Percentiles rank a stretch among this genome's conserved stretches.
phyloP scores from a whole-genome alignment of 2,113 vertebrate genomes.

The Dicentrarchus labrax region DNA sequence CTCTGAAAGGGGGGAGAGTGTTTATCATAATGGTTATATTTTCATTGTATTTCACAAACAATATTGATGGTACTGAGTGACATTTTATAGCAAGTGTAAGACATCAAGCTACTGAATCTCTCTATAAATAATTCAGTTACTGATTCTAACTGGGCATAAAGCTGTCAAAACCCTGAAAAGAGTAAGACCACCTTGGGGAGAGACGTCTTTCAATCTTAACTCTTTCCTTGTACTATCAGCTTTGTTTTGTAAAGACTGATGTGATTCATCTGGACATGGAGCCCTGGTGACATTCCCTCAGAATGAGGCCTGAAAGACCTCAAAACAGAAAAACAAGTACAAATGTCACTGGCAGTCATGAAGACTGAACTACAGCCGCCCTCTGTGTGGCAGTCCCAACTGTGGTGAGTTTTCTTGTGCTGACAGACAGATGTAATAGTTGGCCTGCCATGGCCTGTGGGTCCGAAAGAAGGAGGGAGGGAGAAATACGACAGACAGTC shows the following conservation, averaged over 20 bases:
- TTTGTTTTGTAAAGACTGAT: constrained; percentile 50
- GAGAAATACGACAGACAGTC: constrained; percentile 19
- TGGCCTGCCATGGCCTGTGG: constrained; percentile 48
- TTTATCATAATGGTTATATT: background rate
- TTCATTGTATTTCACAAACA: background rate
- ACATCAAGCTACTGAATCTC: constrained; percentile 9
- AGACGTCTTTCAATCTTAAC: constrained; percentile 23
- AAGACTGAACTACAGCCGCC: constrained; percentile 33
- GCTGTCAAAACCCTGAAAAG: constrained; percentile 38
- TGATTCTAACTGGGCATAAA: constrained; percentile 3
- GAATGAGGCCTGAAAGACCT: constrained; percentile 48
- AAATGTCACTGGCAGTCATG: constrained; percentile 70
- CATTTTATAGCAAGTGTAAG: background rate
- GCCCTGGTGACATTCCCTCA: constrained; percentile 41
- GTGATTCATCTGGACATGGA: constrained; percentile 57
- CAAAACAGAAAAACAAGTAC: constrained; percentile 50
- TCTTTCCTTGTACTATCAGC: constrained; percentile 15
- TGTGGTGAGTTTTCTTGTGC: constrained; percentile 32
- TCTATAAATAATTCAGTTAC: constrained; percentile 28
- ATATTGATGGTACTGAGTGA: background rate
- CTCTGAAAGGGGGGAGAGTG: background rate
- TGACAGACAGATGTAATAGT: constrained; percentile 68
- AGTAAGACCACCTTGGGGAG: constrained; percentile 28
- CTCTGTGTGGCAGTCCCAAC: constrained; percentile 46
- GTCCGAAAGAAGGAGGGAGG: constrained; percentile 33